These are phyloP conservation scores for Ceratitis capitata DNA, from an alignment of 1,140 invertebrate species.

Conservation along the genomic window DNA sequence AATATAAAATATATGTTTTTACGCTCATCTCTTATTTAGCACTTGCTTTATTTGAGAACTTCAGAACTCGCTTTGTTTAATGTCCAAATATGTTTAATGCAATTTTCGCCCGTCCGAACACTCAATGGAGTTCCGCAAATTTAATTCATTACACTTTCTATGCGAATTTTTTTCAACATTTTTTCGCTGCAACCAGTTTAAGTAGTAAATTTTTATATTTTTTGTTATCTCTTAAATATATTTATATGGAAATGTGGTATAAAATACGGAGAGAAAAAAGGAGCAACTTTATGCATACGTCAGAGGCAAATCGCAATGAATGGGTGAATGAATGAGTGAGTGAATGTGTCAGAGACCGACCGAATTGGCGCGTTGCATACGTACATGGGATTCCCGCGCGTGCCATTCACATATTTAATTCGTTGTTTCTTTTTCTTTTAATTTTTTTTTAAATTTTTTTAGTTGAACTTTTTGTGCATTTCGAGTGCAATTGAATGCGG, in stretches of 20 bases:
- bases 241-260: too few species aligned
- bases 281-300: background rate
- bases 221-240: background rate
- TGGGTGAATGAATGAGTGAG: constrained; percentile 3
- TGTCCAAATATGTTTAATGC: background rate
- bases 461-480: background rate
- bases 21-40: background rate
- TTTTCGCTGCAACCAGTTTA: background rate
- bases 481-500: background rate
- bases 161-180: background rate
- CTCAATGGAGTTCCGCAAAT: background rate
- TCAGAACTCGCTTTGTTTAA: background rate
- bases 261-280: background rate
- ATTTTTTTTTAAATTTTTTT: background rate
- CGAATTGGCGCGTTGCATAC: background rate
- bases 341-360: background rate
- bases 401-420: constrained; percentile 15
- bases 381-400: constrained; percentile 21
- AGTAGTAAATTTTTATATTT: background rate
- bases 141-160: background rate
- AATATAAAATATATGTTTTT: background rate
- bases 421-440: background rate
- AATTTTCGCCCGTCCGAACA: background rate
- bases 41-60: background rate
- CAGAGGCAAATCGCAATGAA: constrained; percentile 6